Evolutionary conservation across 2,113 vertebrate genomes (phyloP).

Genomic region (Centropus bengalensis): DNA sequence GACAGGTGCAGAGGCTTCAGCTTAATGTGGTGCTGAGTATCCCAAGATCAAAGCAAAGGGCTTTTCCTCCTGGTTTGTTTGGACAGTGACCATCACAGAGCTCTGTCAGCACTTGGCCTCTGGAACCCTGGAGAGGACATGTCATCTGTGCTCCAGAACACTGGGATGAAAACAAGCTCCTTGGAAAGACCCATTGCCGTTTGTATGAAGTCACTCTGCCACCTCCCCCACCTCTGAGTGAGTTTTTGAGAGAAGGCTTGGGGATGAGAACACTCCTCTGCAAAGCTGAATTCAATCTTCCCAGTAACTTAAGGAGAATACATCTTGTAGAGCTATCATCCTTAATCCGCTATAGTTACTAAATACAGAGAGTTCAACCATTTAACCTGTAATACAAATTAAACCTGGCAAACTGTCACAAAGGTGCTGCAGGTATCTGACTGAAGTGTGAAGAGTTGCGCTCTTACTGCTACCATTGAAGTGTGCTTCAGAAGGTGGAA

Average conservation of each 20-base stretch:
- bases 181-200: neutral
- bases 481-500: neutral
- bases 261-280: neutral
- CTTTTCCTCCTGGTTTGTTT: neutral
- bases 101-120: neutral
- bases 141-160: neutral
- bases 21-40: neutral
- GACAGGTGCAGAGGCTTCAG: neutral
- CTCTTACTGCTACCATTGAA: neutral
- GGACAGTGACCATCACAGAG: neutral
- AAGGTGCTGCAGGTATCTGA: neutral
- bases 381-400: neutral
- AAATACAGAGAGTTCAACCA: neutral
- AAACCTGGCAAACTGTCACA: neutral
- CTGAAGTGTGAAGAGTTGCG: neutral
- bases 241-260: neutral
- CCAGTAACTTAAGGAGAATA: neutral
- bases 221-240: neutral
- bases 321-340: neutral
- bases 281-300: neutral
- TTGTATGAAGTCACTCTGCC: neutral
- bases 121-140: neutral
- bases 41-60: neutral
- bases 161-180: neutral
- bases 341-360: neutral